Conservation (phyloP, 2,113 vertebrate species). For the Ammodytes dubius region DNA sequence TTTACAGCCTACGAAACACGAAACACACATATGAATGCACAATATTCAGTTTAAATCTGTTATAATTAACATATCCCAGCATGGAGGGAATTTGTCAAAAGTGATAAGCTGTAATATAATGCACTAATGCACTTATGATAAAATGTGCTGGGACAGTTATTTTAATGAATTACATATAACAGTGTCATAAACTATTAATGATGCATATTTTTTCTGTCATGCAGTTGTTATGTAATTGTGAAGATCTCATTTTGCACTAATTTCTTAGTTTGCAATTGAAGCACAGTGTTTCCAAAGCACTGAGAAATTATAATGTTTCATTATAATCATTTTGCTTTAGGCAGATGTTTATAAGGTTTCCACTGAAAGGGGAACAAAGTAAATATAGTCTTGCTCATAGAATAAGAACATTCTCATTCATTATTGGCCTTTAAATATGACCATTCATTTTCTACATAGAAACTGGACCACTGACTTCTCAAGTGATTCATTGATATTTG, state of each 20-base stretch:
- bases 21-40: too few relatives aligned
- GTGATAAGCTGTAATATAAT: background rate
- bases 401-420: background rate
- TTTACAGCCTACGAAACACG: background rate
- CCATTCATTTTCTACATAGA: background rate
- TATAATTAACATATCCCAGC: background rate
- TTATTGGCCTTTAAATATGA: background rate
- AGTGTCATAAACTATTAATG: background rate
- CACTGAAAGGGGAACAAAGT: background rate
- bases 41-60: background rate
- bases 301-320: background rate
- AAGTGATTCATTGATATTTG: background rate
- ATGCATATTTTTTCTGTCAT: background rate
- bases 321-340: too few relatives aligned
- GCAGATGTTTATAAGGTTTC: too few relatives aligned
- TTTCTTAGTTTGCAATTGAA: background rate
- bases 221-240: constrained; percentile 9
- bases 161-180: background rate
- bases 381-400: background rate
- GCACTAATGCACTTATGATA: background rate
- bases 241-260: background rate
- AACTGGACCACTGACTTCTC: background rate
- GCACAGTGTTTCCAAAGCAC: background rate
- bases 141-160: background rate
- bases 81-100: background rate